These are phyloP conservation scores for Paedocypris sp. DNA, from an alignment of 2,113 vertebrate genomes.

Conservation along the genomic window DNA sequence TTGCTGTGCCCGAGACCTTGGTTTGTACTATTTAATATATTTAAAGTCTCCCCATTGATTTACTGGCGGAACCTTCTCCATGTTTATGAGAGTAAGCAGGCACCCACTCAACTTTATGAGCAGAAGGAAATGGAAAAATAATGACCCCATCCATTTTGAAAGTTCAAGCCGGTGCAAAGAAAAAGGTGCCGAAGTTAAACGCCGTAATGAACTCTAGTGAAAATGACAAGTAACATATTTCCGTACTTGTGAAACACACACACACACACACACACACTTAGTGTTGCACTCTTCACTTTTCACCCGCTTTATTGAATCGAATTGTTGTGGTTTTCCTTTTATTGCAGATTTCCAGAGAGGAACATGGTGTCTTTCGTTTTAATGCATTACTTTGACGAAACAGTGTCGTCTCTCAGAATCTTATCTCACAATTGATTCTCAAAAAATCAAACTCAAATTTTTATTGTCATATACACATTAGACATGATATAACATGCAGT, in stretches of 20 bases:
- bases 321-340: too few species aligned
- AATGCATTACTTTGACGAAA: too few species aligned
- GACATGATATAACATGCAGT: too few species aligned
- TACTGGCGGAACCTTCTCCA: not conserved
- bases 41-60: slow-evolving; percentile 6
- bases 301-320: too few species aligned
- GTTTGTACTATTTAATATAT: slow-evolving; percentile 12
- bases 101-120: slow-evolving; percentile 5
- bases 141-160: slow-evolving; percentile 14
- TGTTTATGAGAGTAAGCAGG: slow-evolving; percentile 6
- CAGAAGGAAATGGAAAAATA: slow-evolving; percentile 11
- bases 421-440: too few species aligned
- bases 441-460: too few species aligned
- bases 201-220: not conserved
- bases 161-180: not conserved
- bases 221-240: not conserved
- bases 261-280: too few species aligned
- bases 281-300: too few species aligned
- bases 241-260: not conserved
- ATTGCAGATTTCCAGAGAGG: not conserved
- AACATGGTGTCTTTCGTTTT: not conserved
- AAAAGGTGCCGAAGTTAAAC: not conserved
- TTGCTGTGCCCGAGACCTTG: slow-evolving; percentile 10
- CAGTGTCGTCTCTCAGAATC: too few species aligned
- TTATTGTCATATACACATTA: too few species aligned